Evolutionary conservation across 2,113 vertebrate genomes (phyloP).

Genomic region (Perccottus glenii): DNA sequence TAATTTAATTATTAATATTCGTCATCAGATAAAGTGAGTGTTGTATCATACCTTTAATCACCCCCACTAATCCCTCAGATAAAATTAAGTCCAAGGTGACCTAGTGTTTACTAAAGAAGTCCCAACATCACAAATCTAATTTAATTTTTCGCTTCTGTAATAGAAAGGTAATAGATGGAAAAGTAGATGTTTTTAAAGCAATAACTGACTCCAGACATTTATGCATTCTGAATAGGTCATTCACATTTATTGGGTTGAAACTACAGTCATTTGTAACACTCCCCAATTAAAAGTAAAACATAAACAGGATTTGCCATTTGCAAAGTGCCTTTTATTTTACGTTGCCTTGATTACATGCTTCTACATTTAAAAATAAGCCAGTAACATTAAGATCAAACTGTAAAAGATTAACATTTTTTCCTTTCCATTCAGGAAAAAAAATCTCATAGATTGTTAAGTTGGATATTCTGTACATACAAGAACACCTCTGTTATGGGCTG

Average conservation of each 20-base stretch:
- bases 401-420: constrained; percentile 68
- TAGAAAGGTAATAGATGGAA: background rate
- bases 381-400: constrained; percentile 79
- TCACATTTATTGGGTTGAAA: constrained; percentile 70
- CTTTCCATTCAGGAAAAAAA: constrained; percentile 63
- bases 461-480: constrained; percentile 79
- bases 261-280: constrained; percentile 58
- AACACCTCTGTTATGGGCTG: constrained; percentile 76
- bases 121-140: background rate
- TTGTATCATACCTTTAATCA: constrained; percentile 30
- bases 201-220: constrained; percentile 59
- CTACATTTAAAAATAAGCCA: constrained; percentile 84
- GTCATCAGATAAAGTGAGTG: constrained; percentile 41
- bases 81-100: constrained; percentile 71
- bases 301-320: constrained; percentile 76
- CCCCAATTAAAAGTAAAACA: constrained; percentile 74
- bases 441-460: constrained; percentile 66
- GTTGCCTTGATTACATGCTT: constrained; percentile 84
- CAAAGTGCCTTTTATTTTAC: constrained; percentile 84
- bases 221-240: constrained; percentile 59
- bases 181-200: constrained; percentile 3
- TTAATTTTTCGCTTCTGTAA: background rate
- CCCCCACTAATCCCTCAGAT: constrained; percentile 57
- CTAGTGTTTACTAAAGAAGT: background rate
- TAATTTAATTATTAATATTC: constrained; percentile 45